phyloP scores from a whole-genome alignment of 1,140 invertebrate species.

The Lepidurus packardi region DNA sequence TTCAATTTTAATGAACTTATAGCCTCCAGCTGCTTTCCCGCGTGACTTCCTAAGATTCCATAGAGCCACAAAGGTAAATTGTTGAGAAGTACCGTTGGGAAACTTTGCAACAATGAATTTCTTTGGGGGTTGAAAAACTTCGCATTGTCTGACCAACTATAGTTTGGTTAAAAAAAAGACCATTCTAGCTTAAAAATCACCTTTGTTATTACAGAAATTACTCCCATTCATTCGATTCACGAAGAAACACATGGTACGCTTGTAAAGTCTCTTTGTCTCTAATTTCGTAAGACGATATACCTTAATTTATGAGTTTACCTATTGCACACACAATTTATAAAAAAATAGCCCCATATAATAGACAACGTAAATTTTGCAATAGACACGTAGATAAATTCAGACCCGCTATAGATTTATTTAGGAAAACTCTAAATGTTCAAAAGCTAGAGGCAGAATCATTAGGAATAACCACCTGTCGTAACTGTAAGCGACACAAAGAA shows the following conservation, averaged over 20 bases:
- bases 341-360: too few species aligned
- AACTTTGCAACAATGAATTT: slow-evolving; percentile 15
- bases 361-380: too few species aligned
- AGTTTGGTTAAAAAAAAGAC: neutral
- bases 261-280: too few species aligned
- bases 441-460: neutral
- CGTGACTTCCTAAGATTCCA: slow-evolving; percentile 8
- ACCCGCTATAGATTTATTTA: too few species aligned
- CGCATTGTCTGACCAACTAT: neutral
- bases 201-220: too few species aligned
- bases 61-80: neutral
- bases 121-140: neutral
- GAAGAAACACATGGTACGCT: too few species aligned
- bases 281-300: too few species aligned
- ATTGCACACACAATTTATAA: too few species aligned
- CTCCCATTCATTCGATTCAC: too few species aligned
- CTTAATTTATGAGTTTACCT: too few species aligned
- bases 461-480: neutral
- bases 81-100: neutral
- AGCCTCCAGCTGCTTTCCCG: neutral
- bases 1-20: slow-evolving; percentile 20
- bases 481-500: neutral
- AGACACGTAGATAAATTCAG: too few species aligned
- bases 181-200: too few species aligned
- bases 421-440: neutral